Conservation (phyloP, 2,797 vertebrate genomes). For the Alca torda region DNA sequence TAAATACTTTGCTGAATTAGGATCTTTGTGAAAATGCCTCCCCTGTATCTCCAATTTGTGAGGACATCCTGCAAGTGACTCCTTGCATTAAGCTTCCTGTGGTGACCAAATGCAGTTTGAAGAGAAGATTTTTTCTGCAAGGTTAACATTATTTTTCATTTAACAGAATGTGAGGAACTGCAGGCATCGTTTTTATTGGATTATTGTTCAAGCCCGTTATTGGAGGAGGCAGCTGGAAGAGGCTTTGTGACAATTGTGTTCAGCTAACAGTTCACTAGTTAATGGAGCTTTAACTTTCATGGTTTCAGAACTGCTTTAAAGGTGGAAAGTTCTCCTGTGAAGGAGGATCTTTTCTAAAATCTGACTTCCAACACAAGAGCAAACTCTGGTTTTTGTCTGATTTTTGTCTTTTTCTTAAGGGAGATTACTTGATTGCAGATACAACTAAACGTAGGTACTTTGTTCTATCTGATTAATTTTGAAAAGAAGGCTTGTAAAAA, state of each 20-base stretch:
- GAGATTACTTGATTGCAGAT: not conserved
- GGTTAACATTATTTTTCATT: not conserved
- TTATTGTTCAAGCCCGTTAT: not conserved
- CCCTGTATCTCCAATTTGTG: not conserved
- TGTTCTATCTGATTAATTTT: not conserved
- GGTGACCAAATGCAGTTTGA: not conserved
- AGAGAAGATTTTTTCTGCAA: not conserved
- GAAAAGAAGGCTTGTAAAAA: not conserved
- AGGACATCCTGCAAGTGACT: not conserved
- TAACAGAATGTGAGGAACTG: not conserved
- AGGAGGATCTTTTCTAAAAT: not conserved
- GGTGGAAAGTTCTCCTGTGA: not conserved
- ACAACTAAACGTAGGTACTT: not conserved
- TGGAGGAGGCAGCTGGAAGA: not conserved
- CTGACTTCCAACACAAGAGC: not conserved
- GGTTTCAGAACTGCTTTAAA: not conserved
- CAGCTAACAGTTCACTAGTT: not conserved
- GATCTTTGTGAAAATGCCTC: not conserved
- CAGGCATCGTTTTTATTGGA: not conserved
- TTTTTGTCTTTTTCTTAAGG: not conserved
- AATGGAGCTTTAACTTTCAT: not conserved
- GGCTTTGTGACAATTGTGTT: not conserved
- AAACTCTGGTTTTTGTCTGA: not conserved
- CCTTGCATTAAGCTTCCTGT: not conserved
- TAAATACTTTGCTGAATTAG: not conserved